phyloP scores from a whole-genome alignment of 2,113 vertebrate genomes.

The Microcebus jonahi region DNA sequence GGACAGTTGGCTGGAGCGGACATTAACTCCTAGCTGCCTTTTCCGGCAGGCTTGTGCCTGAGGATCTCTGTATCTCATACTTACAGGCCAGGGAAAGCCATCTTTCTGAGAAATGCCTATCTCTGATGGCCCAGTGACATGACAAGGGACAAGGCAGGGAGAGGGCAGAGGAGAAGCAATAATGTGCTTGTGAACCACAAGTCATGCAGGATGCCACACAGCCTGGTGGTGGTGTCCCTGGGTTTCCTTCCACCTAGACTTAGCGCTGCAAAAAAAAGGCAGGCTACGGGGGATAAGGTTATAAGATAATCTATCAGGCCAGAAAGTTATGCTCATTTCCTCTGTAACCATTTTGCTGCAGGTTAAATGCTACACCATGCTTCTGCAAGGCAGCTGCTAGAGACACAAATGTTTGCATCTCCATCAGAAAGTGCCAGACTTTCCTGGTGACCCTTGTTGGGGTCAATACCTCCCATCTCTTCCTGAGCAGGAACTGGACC shows the following conservation, averaged over 20 bases:
- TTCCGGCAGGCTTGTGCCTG: not conserved
- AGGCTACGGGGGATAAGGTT: not conserved
- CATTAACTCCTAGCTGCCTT: not conserved
- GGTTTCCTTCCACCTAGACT: slow-evolving; percentile 59
- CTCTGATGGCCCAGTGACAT: slow-evolving; percentile 56
- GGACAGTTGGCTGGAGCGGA: not conserved
- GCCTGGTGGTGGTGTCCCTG: slow-evolving; percentile 41
- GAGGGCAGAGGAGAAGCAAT: not conserved
- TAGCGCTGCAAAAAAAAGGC: slow-evolving; percentile 25
- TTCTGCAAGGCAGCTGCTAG: not conserved
- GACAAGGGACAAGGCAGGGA: slow-evolving; percentile 33
- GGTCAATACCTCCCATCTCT: not conserved
- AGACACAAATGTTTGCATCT: not conserved
- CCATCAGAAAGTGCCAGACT: not conserved
- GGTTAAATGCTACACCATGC: not conserved
- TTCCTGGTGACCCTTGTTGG: not conserved
- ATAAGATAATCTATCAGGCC: slow-evolving; percentile 59
- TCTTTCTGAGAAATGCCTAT: not conserved
- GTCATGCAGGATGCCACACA: slow-evolving; percentile 52
- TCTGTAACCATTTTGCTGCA: not conserved
- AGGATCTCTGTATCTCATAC: not conserved
- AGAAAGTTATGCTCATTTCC: slow-evolving; percentile 29
- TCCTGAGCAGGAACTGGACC: not conserved
- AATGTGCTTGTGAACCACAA: not conserved
- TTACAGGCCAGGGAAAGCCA: slow-evolving; percentile 54